Base-by-base conservation (phyloP, 2,113 vertebrate species). In the Zapornia atra region DNA sequence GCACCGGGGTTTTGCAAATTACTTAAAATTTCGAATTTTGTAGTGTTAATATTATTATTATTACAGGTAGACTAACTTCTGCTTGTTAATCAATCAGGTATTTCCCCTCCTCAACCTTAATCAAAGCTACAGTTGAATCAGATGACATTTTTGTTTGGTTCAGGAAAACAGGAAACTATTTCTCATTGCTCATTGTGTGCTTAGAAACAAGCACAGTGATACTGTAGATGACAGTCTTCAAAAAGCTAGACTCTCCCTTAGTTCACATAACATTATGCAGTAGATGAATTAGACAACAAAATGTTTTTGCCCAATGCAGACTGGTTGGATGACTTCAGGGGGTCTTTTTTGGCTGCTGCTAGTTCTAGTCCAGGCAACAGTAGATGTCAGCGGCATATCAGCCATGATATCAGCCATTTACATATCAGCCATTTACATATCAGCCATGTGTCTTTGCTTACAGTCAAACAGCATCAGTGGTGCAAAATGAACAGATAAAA, bases 201-300 rank as follows among this genome's bases (percentile, higher is more conserved):
- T 83, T 71, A 90, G 82, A 96, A 21, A 34, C 61, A 53, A 85
- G 19, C 31, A 60, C n/a, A 51, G 77, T 84, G 61, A 85, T 94
- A 84, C 34, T 89, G 21, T 92, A 93, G 94, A 88, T 51, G 40
- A 61, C 51, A 88, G 31, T 36, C 15, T n/a, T 71, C 31, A 69
- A 26, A 90, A 94, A 94, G 92, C 7, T 26, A 89, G 92, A 57
- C 31, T 63, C n/a, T 56, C 25, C 25, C 7, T 61, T 85, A 79
- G 22, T 28, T 53, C 22, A 72, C 59, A 69, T 40, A 65, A 50
- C 50, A 46, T 61, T 46, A 42, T 53, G 61, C 33, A 77, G 22
- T 9, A 82, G 6, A 8, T 36, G 18, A 56, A 80, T 22, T 25
- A 59, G 72, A 82, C 25, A 71, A 64, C 8, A 20, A 77, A 79